Base-by-base conservation (phyloP, 1,140 invertebrate species). In the Muscidifurax raptorellus region DNA sequence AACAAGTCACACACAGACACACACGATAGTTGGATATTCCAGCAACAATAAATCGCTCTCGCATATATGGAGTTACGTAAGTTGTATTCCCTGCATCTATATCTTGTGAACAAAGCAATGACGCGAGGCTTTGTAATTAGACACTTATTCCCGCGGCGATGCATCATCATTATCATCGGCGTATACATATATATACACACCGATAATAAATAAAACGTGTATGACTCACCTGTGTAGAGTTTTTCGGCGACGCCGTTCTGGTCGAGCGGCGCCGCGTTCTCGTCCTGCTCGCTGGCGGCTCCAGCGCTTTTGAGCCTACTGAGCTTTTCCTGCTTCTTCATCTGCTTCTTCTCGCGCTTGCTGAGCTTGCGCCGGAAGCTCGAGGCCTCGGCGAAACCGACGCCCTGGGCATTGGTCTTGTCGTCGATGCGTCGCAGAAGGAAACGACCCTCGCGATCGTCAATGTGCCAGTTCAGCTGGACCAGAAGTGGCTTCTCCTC, bases 401-500 rank as follows among this genome's bases (percentile, higher is more conserved):
- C 94, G 36, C 92, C 92, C 82, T 93, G 92, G 27, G 92, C 91
- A 90, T 95, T 96, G 6, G 94, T 95, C 91, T 96, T 97, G 88
- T 97, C 96, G 91, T 97, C 96, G 88, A 98, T 96, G 89, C 97
- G 95, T 90, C 97, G 96, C 7, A 99, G 94, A 77, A 99, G 94
- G 94, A 99, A 99, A 72, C 99, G 94, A 47, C 99, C 99, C 93
- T 99, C 99, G 32, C 98, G 94, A 91, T 99, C 98, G 92, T 99
- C 98, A 69, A 98, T 97, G 90, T 99, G 98, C 99, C 99, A 99
- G 94, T 99, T 99, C 44, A 99, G 94, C 93, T 99, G 99, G n/a
- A 99, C 99, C 74, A 99, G 94, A 52, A 99, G 93, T 0, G 99
- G 99, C 89, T 98, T 97, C 92, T 99, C 99, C 86, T 98, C 97